Conservation (phyloP, 2,797 vertebrate genomes). For the Hippoglossus hippoglossus region DNA sequence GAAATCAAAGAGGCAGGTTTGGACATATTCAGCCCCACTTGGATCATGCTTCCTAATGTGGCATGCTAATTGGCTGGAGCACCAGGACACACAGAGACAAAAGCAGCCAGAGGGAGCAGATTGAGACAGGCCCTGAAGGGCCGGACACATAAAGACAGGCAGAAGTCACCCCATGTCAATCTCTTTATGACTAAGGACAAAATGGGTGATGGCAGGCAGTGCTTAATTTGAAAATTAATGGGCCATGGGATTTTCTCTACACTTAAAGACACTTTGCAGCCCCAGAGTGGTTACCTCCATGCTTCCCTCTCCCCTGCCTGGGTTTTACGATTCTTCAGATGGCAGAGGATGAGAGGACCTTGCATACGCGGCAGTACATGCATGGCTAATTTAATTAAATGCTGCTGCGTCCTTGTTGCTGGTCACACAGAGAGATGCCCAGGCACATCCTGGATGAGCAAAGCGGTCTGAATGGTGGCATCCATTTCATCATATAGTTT, state of each 20-base stretch:
- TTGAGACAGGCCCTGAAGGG: constrained; percentile 49
- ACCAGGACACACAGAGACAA: constrained; percentile 55
- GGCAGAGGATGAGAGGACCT: constrained; percentile 53
- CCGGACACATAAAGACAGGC: constrained; percentile 51
- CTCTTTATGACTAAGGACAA: constrained; percentile 85
- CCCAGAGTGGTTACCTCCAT: constrained; percentile 27
- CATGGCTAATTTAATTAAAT: constrained; percentile 70
- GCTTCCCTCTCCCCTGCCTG: constrained; percentile 36
- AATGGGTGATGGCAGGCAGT: constrained; percentile 68
- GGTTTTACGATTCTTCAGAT: constrained; percentile 52
- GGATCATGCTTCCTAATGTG: constrained; percentile 66
- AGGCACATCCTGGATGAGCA: constrained; percentile 44
- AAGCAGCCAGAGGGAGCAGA: constrained; percentile 51
- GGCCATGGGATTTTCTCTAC: constrained; percentile 63
- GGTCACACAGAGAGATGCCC: constrained; percentile 69
- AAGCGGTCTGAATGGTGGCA: not conserved
- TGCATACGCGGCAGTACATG: constrained; percentile 65
- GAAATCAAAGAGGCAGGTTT: constrained; percentile 78
- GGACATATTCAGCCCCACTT: constrained; percentile 60
- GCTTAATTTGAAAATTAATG: constrained; percentile 84
- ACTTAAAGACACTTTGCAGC: constrained; percentile 72
- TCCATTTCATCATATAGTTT: not conserved
- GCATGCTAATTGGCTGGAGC: constrained; percentile 77
- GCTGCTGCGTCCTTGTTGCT: constrained; percentile 71
- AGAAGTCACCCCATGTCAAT: constrained; percentile 73